Evolutionary conservation across 2,797 vertebrate species (phyloP).

Genomic region (Sphenodon punctatus): DNA sequence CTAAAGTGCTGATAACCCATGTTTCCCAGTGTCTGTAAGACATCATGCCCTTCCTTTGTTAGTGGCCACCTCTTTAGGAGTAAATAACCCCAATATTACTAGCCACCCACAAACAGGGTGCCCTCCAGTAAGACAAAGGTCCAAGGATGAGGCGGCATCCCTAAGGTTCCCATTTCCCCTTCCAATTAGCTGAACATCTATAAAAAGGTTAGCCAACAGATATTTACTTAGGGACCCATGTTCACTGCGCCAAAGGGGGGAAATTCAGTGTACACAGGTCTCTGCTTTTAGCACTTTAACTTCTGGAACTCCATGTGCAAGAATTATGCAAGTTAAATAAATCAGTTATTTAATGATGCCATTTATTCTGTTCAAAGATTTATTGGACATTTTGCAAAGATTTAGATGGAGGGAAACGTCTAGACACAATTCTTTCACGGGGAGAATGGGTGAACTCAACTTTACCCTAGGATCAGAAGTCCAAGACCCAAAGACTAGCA

Average conservation of each 20-base stretch:
- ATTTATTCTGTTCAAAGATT: neutral
- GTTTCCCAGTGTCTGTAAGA: neutral
- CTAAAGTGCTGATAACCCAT: accelerated
- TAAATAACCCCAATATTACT: accelerated
- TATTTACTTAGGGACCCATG: too few relatives aligned
- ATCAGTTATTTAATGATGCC: constrained; percentile 9
- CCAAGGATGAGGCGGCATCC: neutral
- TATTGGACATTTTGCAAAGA: too few relatives aligned
- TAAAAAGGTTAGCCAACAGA: too few relatives aligned
- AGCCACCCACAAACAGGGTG: neutral
- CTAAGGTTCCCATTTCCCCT: too few relatives aligned
- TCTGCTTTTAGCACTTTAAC: neutral
- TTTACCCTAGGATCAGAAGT: accelerated
- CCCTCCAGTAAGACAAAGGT: neutral
- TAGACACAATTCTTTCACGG: constrained; percentile 23
- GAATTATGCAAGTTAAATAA: neutral
- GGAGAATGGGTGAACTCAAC: neutral
- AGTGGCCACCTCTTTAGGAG: neutral
- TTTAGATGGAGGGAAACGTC: neutral
- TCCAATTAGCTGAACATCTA: too few relatives aligned
- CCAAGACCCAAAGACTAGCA: neutral
- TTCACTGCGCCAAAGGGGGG: too few relatives aligned
- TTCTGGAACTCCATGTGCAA: neutral
- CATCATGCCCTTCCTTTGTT: accelerated
- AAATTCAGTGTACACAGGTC: too few relatives aligned